A percentile compares a stretch with the other conserved stretches of the same genome.
These are phyloP conservation scores for Sanderia malayensis DNA, from an alignment of 30 jellyfish, hydroid and myxozoan genomes.

Conservation along the genomic window DNA sequence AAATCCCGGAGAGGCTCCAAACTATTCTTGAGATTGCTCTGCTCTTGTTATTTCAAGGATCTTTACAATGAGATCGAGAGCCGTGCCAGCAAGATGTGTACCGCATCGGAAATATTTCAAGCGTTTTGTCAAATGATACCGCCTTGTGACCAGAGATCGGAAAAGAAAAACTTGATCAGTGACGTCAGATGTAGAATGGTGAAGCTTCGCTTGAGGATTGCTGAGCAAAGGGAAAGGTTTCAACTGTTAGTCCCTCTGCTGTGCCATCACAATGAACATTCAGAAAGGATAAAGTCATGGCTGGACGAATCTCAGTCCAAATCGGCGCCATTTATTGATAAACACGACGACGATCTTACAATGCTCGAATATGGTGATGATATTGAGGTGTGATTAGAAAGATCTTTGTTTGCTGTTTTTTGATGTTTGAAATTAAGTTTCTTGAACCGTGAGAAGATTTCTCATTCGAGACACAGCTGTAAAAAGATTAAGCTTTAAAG, in stretches of 20 bases:
- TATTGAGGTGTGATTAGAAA: conserved; percentile 56
- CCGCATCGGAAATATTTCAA: conserved; percentile 54
- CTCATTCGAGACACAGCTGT: no score
- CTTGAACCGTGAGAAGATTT: no score
- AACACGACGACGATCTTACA: conserved; percentile 31
- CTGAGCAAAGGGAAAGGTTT: conserved; percentile 53
- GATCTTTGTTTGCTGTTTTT: no score
- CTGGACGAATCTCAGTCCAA: conserved; percentile 60
- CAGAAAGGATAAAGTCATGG: conserved; percentile 59
- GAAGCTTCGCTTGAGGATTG: conserved; percentile 23
- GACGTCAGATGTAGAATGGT: conserved; percentile 49
- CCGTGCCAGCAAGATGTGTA: conserved; percentile 35
- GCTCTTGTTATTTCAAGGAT: conserved; percentile 26
- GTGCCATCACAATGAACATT: conserved; percentile 52
- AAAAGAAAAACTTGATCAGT: conserved; percentile 50
- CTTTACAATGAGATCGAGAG: conserved; percentile 56
- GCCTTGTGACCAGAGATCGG: conserved; percentile 59
- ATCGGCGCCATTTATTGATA: conserved; percentile 36
- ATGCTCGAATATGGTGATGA: conserved; percentile 63
- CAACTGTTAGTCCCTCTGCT: conserved; percentile 58
- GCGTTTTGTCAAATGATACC: conserved; percentile 72
- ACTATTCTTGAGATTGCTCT: no score
- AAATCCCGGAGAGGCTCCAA: no score
- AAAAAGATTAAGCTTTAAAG: no score
- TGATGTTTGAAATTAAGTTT: no score